Conservation (phyloP, 2,113 vertebrate species). For the Maccullochella peelii region DNA sequence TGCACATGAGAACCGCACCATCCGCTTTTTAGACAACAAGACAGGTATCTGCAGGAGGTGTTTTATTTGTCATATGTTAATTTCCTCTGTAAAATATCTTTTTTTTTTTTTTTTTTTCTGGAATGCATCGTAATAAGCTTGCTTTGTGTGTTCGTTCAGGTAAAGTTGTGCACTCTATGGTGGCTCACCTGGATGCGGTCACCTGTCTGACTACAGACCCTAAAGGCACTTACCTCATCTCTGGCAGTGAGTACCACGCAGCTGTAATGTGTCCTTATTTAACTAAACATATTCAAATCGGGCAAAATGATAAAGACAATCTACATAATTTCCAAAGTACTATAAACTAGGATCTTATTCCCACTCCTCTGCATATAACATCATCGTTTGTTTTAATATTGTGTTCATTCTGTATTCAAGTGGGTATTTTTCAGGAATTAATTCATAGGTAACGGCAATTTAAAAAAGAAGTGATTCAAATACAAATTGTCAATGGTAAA, state of each 20-base stretch:
- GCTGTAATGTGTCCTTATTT: not conserved
- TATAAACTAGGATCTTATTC: not conserved
- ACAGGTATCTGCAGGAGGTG: slow-evolving; percentile 81
- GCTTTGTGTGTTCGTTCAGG: slow-evolving; percentile 77
- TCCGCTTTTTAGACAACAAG: slow-evolving; percentile 92
- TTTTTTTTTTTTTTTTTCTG: not conserved
- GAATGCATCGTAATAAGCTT: not conserved
- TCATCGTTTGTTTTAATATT: not conserved
- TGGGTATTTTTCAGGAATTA: not conserved
- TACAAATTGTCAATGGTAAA: not conserved
- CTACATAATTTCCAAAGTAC: not conserved
- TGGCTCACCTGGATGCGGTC: slow-evolving; percentile 92
- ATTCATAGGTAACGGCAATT: not conserved
- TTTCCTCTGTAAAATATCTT: not conserved
- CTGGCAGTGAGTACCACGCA: slow-evolving; percentile 89
- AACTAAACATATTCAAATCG: not conserved
- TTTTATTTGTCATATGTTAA: not conserved
- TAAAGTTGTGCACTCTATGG: slow-evolving; percentile 91
- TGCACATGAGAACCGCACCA: slow-evolving; percentile 92
- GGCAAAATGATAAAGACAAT: too few species aligned
- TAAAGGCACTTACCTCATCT: slow-evolving; percentile 93
- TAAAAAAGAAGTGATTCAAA: not conserved
- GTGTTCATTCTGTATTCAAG: not conserved
- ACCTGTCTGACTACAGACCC: slow-evolving; percentile 93
- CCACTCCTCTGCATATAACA: too few species aligned